These are phyloP conservation scores for Theocolax elegans DNA, from an alignment of 1,140 invertebrate genomes.

Conservation along the genomic window DNA sequence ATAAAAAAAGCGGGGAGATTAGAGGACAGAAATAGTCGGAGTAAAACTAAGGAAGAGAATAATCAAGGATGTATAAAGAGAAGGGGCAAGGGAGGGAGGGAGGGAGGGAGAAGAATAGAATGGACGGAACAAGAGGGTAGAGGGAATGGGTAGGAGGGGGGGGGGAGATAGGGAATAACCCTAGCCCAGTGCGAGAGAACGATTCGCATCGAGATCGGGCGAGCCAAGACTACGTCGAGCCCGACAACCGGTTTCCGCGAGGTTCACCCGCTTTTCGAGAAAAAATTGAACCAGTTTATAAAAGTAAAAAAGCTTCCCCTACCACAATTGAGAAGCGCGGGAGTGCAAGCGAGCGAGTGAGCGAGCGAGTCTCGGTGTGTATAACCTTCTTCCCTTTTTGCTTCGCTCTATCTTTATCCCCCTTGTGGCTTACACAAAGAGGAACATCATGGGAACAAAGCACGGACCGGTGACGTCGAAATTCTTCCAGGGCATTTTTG, in stretches of 20 bases:
- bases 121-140: too few relatives aligned
- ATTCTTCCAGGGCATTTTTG: slow-evolving; percentile 28
- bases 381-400: slow-evolving; percentile 6
- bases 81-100: too few relatives aligned
- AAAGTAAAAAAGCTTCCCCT: slow-evolving; percentile 65
- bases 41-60: too few relatives aligned
- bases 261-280: slow-evolving; percentile 67
- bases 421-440: slow-evolving; percentile 23
- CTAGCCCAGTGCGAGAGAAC: too few relatives aligned
- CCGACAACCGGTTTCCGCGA: slow-evolving; percentile 64
- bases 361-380: too few relatives aligned
- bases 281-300: slow-evolving; percentile 69
- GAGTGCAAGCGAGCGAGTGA: slow-evolving; percentile 3
- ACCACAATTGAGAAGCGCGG: slow-evolving; percentile 26
- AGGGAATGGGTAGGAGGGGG: too few relatives aligned
- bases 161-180: too few relatives aligned
- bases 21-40: too few relatives aligned
- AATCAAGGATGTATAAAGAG: too few relatives aligned
- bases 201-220: too few relatives aligned
- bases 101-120: too few relatives aligned
- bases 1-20: too few relatives aligned
- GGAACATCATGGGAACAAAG: slow-evolving; percentile 56
- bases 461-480: slow-evolving; percentile 50
- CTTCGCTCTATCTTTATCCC: slow-evolving; percentile 38
- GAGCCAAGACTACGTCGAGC: slow-evolving; percentile 24